Base-by-base conservation (phyloP, 2,113 vertebrate genomes). In the Tupaia chinensis region DNA sequence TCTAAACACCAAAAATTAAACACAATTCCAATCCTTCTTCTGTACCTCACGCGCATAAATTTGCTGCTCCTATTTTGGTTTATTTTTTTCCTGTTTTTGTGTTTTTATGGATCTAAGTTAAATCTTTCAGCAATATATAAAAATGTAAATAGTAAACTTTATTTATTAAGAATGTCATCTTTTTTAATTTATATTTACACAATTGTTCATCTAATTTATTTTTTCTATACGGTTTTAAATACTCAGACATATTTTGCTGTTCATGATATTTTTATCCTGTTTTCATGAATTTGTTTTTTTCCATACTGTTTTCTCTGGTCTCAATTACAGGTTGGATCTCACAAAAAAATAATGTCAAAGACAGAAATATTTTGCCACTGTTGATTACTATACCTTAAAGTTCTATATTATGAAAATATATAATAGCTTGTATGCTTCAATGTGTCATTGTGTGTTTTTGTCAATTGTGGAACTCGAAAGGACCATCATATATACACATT, bases 141-240 rank as follows among this genome's bases (percentile, higher is more conserved):
- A 99, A 99, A 99, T 99, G 99, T 99, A 99, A 99, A 99, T 99
- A 99, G 99, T 99, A 99, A 99, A 99, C 99, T 98, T 99, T 99
- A 99, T 99, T 99, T 99, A 99, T 99, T 99, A 99, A 99, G 99
- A 99, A 99, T 99, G 99, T 99, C 99, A 99, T 99, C 99, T 99
- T 99, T 99, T 99, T 99, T 99, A 99, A 99, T 99, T 99, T 99
- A 99, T 99, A 99, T 99, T 99, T 99, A 99, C 99, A 99, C 98
- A 99, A 98, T 98, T 99, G 99, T 99, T 99, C 99, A 99, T 99
- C 99, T 99, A 99, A 99, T 99, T 99, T 99, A 99, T 99, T 99
- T 99, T 99, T 99, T 99, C 99, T 99, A 99, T 99, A 98, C 98
- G 97, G 98, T 99, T 99, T 99, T 99, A 99, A 99, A 99, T 99